Conservation (phyloP, 1,140 invertebrate genomes). For the Apis dorsata region DNA sequence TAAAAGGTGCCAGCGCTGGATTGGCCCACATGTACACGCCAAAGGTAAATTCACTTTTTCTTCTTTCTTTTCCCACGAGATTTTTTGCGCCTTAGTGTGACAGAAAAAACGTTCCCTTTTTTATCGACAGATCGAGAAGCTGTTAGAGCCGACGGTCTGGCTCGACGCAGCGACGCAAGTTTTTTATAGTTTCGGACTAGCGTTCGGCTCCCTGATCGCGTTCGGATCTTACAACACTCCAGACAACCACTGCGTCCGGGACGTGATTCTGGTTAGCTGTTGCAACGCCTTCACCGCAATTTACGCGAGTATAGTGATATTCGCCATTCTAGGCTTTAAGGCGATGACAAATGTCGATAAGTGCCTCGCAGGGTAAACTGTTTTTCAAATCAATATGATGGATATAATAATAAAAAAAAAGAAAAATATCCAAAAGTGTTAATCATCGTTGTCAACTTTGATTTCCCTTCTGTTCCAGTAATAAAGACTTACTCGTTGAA, state of each 20-base stretch:
- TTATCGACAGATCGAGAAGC: conserved; percentile 85
- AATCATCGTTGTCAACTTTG: not conserved
- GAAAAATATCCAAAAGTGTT: not conserved
- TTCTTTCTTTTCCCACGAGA: too few species aligned
- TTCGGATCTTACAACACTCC: conserved; percentile 95
- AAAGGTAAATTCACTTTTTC: conserved; percentile 82
- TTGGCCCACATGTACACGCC: conserved; percentile 95
- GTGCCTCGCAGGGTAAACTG: conserved; percentile 86
- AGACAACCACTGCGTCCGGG: conserved; percentile 94
- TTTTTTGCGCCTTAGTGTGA: too few species aligned
- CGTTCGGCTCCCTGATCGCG: conserved; percentile 94
- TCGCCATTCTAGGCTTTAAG: conserved; percentile 93
- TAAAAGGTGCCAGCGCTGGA: conserved; percentile 93
- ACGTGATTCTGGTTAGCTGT: conserved; percentile 93
- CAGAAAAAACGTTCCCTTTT: not conserved
- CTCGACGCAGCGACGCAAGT: conserved; percentile 97
- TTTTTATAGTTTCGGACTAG: conserved; percentile 96
- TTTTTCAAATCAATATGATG: not conserved
- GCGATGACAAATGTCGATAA: conserved; percentile 90
- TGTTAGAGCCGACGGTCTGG: conserved; percentile 92
- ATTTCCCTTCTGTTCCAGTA: conserved; percentile 59
- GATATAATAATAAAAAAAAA: not conserved
- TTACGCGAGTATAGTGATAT: conserved; percentile 95
- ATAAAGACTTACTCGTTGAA: conserved; percentile 78
- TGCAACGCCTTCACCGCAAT: conserved; percentile 96